Conservation (phyloP, 2,888 invertebrate genomes). For the Cephus rjabovi region DNA sequence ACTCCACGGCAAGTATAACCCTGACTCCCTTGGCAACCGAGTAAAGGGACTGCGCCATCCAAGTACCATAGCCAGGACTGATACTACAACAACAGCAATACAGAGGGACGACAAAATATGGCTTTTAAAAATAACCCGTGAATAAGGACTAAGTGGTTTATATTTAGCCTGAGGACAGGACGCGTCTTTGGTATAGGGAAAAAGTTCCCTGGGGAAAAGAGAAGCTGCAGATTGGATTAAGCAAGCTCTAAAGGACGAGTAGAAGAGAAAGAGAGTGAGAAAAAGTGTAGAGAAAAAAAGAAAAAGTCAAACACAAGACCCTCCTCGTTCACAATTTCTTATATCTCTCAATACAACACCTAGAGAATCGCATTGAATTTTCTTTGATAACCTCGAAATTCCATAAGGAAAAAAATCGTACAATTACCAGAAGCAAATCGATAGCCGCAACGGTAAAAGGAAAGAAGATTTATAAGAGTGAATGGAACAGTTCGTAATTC, state of each 20-base stretch:
- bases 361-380: not conserved
- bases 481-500: not conserved
- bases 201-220: not conserved
- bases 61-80: not conserved
- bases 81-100: not conserved
- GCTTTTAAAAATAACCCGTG: constrained; percentile 3
- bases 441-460: not conserved
- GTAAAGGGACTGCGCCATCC: not conserved
- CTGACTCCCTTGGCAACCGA: not conserved
- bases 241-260: not conserved
- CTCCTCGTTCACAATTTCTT: not conserved
- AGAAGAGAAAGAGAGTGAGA: not conserved
- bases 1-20: not conserved
- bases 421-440: not conserved
- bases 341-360: not conserved
- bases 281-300: not conserved
- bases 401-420: not conserved
- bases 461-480: not conserved
- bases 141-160: constrained; percentile 7
- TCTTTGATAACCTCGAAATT: not conserved
- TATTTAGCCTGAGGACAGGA: not conserved
- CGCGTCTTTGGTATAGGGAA: not conserved
- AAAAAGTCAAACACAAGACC: not conserved
- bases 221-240: not conserved
- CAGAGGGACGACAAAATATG: not conserved